Conservation (phyloP, 64 coral and sea anemone species). For the Anthopleura sola region DNA sequence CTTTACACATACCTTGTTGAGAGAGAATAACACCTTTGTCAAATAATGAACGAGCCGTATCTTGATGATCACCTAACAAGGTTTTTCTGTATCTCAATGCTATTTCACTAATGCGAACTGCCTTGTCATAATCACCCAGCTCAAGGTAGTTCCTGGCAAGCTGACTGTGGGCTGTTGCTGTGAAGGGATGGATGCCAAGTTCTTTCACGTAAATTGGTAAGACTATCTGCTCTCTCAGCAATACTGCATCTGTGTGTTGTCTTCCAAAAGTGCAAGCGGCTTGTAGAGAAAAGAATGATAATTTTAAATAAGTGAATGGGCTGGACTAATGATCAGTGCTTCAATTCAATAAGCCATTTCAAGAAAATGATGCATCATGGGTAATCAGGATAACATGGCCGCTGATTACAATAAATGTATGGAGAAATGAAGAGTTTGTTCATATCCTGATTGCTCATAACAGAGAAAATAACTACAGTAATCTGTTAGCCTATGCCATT, state of each 20-base stretch:
- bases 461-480: no score
- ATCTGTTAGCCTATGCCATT: no score
- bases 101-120: neutral
- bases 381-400: no score
- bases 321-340: no score
- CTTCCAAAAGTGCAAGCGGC: neutral
- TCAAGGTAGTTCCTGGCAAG: slow-evolving; percentile 36
- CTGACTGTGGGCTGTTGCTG: slow-evolving; percentile 33
- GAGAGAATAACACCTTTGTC: slow-evolving; percentile 16
- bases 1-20: neutral
- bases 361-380: no score
- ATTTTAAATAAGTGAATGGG: no score
- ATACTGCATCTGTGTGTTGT: slow-evolving; percentile 21
- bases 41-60: slow-evolving; percentile 40
- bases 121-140: slow-evolving; percentile 15
- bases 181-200: slow-evolving; percentile 69
- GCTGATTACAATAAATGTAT: no score
- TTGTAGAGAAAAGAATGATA: neutral
- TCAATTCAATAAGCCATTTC: no score
- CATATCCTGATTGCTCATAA: no score
- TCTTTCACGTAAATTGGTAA: slow-evolving; percentile 44
- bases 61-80: slow-evolving; percentile 29
- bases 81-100: slow-evolving; percentile 7
- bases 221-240: neutral
- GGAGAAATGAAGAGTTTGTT: no score